Base-by-base conservation (phyloP, 2,888 invertebrate species). In the Pristionchus maxplancki region DNA sequence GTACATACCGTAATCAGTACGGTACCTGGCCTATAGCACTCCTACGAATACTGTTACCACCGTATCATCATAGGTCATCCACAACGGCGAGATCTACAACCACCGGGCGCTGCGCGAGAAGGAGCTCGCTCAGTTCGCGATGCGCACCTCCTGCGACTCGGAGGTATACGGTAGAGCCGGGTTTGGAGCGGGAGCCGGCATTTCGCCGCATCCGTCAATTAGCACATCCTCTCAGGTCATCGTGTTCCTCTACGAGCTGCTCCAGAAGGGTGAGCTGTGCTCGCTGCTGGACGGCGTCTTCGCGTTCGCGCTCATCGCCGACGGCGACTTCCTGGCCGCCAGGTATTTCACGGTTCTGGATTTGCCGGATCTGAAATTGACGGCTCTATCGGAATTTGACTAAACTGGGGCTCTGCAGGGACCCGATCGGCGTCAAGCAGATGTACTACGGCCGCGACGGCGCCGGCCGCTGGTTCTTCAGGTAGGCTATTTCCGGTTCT, bases 1-100 rank as follows among this genome's bases (percentile, higher is more conserved):
- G n/a, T n/a, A n/a, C n/a, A n/a, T n/a, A n/a, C n/a, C n/a, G n/a
- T n/a, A n/a, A n/a, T n/a, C n/a, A n/a, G n/a, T n/a, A n/a, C n/a
- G n/a, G n/a, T n/a, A n/a, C n/a, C n/a, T n/a, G n/a, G n/a, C n/a
- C n/a, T n/a, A n/a, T n/a, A n/a, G n/a, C n/a, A n/a, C n/a, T n/a
- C n/a, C n/a, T n/a, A n/a, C n/a, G n/a, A n/a, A n/a, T n/a, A n/a
- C 20, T 11, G n/a, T 11, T 5, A 58, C 9, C 58, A 58, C 34
- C 58, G 62, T 37, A 58, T n/a, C n/a, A n/a, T 28, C 40, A 24
- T 88, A 93, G 92, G 93, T 94, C 0, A 91, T 94, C 28, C 94
- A 94, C 92, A 97, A 97, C 94, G 97, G 97, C 83, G 97, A 97
- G 96, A 96, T 97, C 92, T 97, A 97, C 95, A 97, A 97, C 96